Conservation (phyloP, 2,113 vertebrate genomes). For the Otus sunia region DNA sequence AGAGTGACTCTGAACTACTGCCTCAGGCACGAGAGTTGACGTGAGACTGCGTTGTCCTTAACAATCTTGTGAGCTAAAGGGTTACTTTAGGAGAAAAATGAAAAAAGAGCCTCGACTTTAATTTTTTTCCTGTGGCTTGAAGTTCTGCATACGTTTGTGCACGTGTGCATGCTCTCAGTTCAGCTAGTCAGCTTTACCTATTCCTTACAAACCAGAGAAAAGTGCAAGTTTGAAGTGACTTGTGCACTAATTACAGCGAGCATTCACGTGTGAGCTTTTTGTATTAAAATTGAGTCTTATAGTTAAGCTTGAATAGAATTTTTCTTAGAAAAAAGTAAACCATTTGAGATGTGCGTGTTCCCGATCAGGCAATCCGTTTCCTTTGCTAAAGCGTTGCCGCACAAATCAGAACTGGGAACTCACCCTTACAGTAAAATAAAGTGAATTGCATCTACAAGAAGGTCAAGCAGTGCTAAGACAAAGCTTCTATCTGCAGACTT, state of each 20-base stretch:
- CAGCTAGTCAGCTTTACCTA: not conserved
- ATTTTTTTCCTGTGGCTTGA: not conserved
- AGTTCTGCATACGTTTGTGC: accelerated
- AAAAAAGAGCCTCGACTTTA: not conserved
- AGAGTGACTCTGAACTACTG: not conserved
- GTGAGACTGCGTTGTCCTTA: not conserved
- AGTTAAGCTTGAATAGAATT: not conserved
- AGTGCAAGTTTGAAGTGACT: not conserved
- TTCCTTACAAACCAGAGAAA: not conserved
- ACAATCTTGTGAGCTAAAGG: not conserved
- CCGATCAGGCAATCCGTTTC: not conserved
- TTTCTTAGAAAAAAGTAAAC: not conserved
- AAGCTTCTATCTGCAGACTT: not conserved
- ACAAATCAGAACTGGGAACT: not conserved
- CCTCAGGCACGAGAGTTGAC: not conserved
- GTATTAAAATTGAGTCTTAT: not conserved
- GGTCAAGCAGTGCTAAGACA: not conserved
- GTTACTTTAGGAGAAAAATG: not conserved
- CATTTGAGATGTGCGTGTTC: not conserved
- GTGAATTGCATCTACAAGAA: not conserved
- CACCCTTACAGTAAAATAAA: accelerated
- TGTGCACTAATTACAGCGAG: not conserved
- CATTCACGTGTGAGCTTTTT: not conserved
- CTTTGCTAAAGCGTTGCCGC: not conserved
- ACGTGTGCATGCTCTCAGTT: accelerated